Evolutionary conservation across 2,113 vertebrate genomes (phyloP), one percentile per base, ranked within the genome.

Genomic region (Stigmatopora argus): DNA sequence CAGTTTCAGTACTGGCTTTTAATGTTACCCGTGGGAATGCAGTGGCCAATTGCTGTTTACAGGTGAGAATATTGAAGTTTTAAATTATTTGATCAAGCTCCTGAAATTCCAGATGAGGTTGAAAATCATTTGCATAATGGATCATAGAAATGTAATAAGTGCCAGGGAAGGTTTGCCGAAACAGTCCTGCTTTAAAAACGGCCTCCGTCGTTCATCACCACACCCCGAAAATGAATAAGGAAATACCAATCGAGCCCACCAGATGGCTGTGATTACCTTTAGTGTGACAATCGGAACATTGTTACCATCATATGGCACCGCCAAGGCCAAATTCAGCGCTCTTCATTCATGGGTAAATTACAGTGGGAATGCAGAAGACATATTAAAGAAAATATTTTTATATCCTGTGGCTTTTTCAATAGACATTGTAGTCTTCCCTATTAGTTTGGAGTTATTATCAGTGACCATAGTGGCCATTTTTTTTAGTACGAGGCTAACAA

Each of bases 1-100:
- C 82, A 66, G 68, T 82, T 84, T 82, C 81, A 78, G 65, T 68
- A 64, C 64, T 38, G 71, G 70, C 70, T 77, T 64, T 72, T 69
- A 80, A 85, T 73, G 67, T 45, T 74, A 72, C 80, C 80, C 48
- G 56, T 61, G 64, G 61, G 77, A 81, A 71, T 65, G 66, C 66
- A 64, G 53, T 19, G 18, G 61, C 51, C 66, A 73, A 74, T 65
- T 21, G 57, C 0, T 23, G 57, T 44, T 61, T 9, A 61, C 14
- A 62, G 66, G 64, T 69, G 59, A 75, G 69, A 77, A 53, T 74
- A 61, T 64, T 15, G 6, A 11, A 64, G 62, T 66, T 83, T 53
- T 51, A 68, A 72, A 76, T 74, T n/a, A 69, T 65, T 51, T 41
- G 35, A 64, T 74, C 46, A 59, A 18, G 51, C 19, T 9, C 53